Percentiles rank a stretch among this genome's conserved stretches.
Evolutionary conservation across 2,797 vertebrate species (phyloP).

Genomic region (Hoplostethus atlanticus): DNA sequence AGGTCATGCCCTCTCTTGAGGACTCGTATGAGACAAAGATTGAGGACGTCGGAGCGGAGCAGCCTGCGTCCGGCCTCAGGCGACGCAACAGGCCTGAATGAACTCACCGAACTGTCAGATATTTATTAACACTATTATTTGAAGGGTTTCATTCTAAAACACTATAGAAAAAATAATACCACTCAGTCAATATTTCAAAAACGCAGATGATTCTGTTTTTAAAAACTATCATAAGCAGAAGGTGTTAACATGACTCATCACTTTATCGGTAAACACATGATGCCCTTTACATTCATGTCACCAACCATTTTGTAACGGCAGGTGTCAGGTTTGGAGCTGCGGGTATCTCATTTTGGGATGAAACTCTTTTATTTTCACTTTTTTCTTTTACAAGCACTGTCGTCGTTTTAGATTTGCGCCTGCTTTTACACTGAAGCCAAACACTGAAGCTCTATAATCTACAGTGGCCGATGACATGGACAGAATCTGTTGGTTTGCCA

Average conservation of each 20-base stretch:
- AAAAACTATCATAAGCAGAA: background rate
- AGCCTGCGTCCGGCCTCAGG: constrained; percentile 77
- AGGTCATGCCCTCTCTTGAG: constrained; percentile 63
- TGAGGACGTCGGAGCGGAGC: constrained; percentile 62
- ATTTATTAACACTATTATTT: constrained; percentile 56
- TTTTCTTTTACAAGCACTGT: constrained; percentile 3
- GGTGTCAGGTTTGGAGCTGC: background rate
- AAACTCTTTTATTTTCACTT: constrained; percentile 20
- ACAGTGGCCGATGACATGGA: too few relatives aligned
- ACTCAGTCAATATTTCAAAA: background rate
- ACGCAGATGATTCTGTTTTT: constrained; percentile 6
- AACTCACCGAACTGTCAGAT: constrained; percentile 47
- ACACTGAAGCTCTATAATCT: background rate
- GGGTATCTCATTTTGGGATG: constrained; percentile 3
- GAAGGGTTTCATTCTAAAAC: constrained; percentile 48
- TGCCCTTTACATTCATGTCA: constrained; percentile 22
- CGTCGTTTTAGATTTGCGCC: background rate
- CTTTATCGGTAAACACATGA: background rate
- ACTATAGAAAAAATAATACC: background rate
- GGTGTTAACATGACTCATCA: background rate
- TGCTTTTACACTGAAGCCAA: constrained; percentile 3
- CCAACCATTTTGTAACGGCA: background rate
- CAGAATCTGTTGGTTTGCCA: too few relatives aligned
- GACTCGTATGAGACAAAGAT: constrained; percentile 58
- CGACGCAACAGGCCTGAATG: constrained; percentile 86